Evolutionary conservation across 2,797 vertebrate genomes (phyloP), one percentile per base, ranked within the genome.

Genomic region (Tragelaphus oryx): DNA sequence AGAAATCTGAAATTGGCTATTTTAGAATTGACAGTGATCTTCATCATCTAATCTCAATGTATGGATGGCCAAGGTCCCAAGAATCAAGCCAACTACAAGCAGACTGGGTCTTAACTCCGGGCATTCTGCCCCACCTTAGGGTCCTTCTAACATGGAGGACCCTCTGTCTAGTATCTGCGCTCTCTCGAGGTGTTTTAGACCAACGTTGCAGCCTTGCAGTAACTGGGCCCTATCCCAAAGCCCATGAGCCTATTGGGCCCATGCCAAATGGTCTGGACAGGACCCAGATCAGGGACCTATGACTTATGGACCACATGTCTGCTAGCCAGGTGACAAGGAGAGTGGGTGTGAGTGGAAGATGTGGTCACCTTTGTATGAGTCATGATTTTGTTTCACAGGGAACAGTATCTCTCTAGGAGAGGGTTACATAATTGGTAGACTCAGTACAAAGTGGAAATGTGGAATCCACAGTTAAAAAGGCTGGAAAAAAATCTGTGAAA

Each of bases 111-210:
- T 54, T 17, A 20, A 4, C 9, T 59, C 8, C 16, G 26, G 28
- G 13, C 0, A 0, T n/a, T 11, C 55, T 17, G 20, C 18, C 6
- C 9, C 1, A 9, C 12, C 26, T 41, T 12, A 28, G 55, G n/a
- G 24, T 10, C 9, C 24, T 14, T 16, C 41, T 48, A 16, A n/a
- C 8, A 8, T 0, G 48, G n/a, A 17, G 28, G 46, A 3, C 18
- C n/a, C 0, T 14, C 44, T 33, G 8, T 20, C 83, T 18, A 37
- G 8, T 2, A 12, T n/a, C 37, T 54, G n/a, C 4, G 3, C 26
- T 18, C 24, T 74, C 26, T 65, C 6, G 2, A 5, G n/a, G 37
- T 7, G 3, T 30, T 80, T 81, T 14, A 62, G n/a, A n/a, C 13
- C 37, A 22, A 87, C 5, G 37, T 41, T 46, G 71, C 9, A 78